A percentile compares a stretch with the other conserved stretches of the same genome.
phyloP scores from a whole-genome alignment of 2,113 vertebrate species.

The Rana temporaria region DNA sequence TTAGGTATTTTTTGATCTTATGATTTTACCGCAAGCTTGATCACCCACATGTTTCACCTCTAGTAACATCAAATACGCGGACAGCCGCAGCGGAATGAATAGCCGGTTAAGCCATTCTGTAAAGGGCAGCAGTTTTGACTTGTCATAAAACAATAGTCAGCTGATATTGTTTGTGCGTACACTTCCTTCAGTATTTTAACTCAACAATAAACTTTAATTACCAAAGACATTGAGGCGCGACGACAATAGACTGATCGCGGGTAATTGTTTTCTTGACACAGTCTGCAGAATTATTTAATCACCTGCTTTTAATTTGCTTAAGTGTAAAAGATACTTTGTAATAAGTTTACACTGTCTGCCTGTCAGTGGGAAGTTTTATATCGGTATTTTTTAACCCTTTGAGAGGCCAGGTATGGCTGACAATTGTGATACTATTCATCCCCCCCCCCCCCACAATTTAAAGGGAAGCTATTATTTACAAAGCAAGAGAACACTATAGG shows the following conservation, averaged over 20 bases:
- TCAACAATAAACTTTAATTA: slow-evolving; percentile 51
- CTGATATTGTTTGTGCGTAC: slow-evolving; percentile 35
- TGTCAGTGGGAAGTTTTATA: too few relatives aligned
- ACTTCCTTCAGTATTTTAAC: slow-evolving; percentile 21
- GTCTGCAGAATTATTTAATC: slow-evolving; percentile 19
- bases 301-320: slow-evolving; percentile 34
- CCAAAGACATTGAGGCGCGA: slow-evolving; percentile 13
- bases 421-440: too few relatives aligned
- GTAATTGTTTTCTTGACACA: slow-evolving; percentile 47
- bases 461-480: too few relatives aligned
- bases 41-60: not conserved
- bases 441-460: too few relatives aligned
- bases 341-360: too few relatives aligned
- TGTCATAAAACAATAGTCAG: slow-evolving; percentile 38
- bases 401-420: too few relatives aligned
- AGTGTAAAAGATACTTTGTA: slow-evolving; percentile 17
- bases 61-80: not conserved
- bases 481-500: too few relatives aligned
- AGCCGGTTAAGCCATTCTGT: not conserved
- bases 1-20: too few relatives aligned
- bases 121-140: slow-evolving; percentile 29
- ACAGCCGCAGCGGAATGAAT: not conserved
- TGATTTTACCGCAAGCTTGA: too few relatives aligned
- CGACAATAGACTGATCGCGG: not conserved
- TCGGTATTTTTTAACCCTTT: too few relatives aligned